Conservation (phyloP, 2,113 vertebrate species). For the Brienomyrus longianalis region DNA sequence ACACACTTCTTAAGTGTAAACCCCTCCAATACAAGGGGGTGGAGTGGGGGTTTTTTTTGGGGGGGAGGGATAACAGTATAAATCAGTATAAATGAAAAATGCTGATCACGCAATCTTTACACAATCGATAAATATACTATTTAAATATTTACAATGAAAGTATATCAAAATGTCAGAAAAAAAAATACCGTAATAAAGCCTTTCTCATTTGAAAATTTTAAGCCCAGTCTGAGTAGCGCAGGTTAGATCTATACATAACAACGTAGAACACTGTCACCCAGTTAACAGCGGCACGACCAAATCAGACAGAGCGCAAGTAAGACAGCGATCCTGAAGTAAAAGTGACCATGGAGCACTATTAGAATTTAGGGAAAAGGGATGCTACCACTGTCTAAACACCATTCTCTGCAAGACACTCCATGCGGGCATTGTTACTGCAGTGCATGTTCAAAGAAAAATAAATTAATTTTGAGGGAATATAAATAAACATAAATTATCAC, state of each 20-base stretch:
- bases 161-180: conserved; percentile 37
- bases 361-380: conserved; percentile 3
- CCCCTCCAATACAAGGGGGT: background rate
- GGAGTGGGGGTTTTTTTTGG: background rate
- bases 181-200: conserved; percentile 36
- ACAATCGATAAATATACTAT: conserved; percentile 65
- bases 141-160: conserved; percentile 55
- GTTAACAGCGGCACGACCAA: conserved; percentile 4
- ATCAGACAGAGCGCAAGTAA: conserved; percentile 19
- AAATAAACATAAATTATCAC: conserved; percentile 29
- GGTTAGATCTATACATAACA: conserved; percentile 27
- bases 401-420: background rate
- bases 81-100: conserved; percentile 44
- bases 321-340: conserved; percentile 9
- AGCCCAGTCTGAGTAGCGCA: conserved; percentile 54
- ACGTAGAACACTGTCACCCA: background rate
- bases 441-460: conserved; percentile 12
- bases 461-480: conserved; percentile 9
- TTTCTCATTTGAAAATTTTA: conserved; percentile 43
- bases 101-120: conserved; percentile 44
- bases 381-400: background rate
- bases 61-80: background rate
- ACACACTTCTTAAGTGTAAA: background rate
- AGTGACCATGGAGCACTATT: background rate
- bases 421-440: conserved; percentile 44